Base-by-base conservation (phyloP, 1,140 invertebrate genomes). In the Calephelis nemesis region DNA sequence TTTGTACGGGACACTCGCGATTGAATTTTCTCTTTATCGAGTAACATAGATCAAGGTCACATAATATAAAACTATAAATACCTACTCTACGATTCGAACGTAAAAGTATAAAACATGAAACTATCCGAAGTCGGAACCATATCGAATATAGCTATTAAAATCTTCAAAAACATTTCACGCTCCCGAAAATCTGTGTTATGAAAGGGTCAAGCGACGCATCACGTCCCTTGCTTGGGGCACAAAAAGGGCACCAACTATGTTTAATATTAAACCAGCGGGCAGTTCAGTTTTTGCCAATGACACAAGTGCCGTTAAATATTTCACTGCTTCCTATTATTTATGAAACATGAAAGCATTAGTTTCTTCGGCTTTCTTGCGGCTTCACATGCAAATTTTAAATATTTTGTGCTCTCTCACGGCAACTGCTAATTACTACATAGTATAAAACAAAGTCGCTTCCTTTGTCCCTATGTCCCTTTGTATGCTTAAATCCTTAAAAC, bases 231-330 rank as follows among this genome's bases (percentile, higher is more conserved):
- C 64, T 65, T 68, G 69, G 63, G 62, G 19, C 60, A 79, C 85
- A 90, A 88, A 90, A 88, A 90, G 71, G 74, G 69, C 77, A 80
- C 85, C 78, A 90, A 88, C 88, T 88, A 88, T 87, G 87, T 87
- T 87, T 83, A 87, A 88, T 85, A 90, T 88, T 85, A 88, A 84
- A 88, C 78, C 84, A 83, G 79, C 82, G 86, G 79, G 86, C 85
- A 84, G 79, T 82, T 77, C 63, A 72, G 71, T 88, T 88, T 90
- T 88, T 90, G 84, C 76, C 64, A 74, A 65, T 76, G 75, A 76
- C 73, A 76, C 69, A 78, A 77, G 80, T 76, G 72, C 64, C 67
- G 62, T 60, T 60, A 60, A 15, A 60, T n/a, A 60, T 60, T 60
- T 60, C 12, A 60, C 19, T 45, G 4, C 42, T 45, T 39, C 12